phyloP scores from a whole-genome alignment of 2,888 invertebrate genomes.

The Craniophora ligustri region DNA sequence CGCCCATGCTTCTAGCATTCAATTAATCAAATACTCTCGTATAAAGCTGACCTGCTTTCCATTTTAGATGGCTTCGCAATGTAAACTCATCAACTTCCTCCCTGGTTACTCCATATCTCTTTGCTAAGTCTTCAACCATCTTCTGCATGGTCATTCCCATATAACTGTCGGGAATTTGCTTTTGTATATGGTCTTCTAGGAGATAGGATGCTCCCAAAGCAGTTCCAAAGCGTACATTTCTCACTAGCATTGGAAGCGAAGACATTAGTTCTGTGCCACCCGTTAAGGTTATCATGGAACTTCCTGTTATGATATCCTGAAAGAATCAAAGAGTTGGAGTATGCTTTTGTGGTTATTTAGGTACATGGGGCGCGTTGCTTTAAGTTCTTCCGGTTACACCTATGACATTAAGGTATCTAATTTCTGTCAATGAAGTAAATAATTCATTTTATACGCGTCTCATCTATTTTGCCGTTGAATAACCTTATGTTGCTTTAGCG shows the following conservation, averaged over 20 bases:
- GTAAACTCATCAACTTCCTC: slow-evolving; percentile 95
- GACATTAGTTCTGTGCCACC: slow-evolving; percentile 99
- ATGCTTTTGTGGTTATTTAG: neutral
- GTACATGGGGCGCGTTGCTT: no score
- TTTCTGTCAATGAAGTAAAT: no score
- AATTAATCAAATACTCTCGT: neutral
- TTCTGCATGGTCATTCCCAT: slow-evolving; percentile 96
- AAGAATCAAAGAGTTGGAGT: slow-evolving; percentile 45
- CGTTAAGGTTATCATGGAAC: slow-evolving; percentile 94
- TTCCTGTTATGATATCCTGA: slow-evolving; percentile 95
- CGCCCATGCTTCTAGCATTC: no score
- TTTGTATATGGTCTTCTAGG: slow-evolving; percentile 92
- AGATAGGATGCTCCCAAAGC: slow-evolving; percentile 92
- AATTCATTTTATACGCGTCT: no score
- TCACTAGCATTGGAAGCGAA: slow-evolving; percentile 94
- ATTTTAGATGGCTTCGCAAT: slow-evolving; percentile 93
- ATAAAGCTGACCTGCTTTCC: slow-evolving; percentile 91
- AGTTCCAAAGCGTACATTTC: slow-evolving; percentile 96
- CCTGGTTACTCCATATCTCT: slow-evolving; percentile 91
- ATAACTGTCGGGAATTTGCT: slow-evolving; percentile 91
- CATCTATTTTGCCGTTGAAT: no score
- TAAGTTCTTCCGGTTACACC: no score
- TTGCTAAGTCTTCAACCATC: slow-evolving; percentile 95
- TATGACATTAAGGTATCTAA: no score
- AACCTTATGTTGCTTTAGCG: no score